Evolutionary conservation across 2,888 invertebrate genomes (phyloP).

Genomic region (Abscondita cerata): DNA sequence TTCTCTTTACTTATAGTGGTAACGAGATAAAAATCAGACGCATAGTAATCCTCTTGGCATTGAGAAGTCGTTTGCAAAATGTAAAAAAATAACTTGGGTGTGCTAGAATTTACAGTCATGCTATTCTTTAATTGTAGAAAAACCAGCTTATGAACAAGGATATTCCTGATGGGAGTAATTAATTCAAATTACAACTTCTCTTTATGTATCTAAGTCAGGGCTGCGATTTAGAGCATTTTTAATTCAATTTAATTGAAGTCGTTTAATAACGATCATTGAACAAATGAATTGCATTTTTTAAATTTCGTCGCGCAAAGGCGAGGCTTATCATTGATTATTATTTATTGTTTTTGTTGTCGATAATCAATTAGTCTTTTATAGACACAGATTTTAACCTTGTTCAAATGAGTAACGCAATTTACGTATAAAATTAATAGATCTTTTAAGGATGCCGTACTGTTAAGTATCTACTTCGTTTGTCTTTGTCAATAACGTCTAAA

Average conservation of each 20-base stretch:
- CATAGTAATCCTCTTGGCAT: constrained; percentile 19
- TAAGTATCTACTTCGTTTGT: no score
- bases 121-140: constrained; percentile 8
- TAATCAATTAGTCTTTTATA: background rate
- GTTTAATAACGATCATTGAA: background rate
- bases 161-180: constrained; percentile 19
- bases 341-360: constrained; percentile 1
- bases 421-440: no score
- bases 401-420: background rate
- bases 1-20: background rate
- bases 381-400: background rate
- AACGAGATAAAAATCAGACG: background rate
- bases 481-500: no score
- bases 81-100: constrained; percentile 20
- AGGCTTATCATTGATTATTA: background rate
- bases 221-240: background rate
- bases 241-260: background rate
- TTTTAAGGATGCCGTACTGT: no score
- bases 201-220: constrained; percentile 5
- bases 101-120: constrained; percentile 16
- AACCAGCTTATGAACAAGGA: constrained; percentile 23
- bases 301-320: background rate
- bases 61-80: constrained; percentile 13
- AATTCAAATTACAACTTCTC: constrained; percentile 15
- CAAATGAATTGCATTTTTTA: background rate